Base-by-base conservation (phyloP, 2,113 vertebrate genomes). In the Argyrosomus japonicus region DNA sequence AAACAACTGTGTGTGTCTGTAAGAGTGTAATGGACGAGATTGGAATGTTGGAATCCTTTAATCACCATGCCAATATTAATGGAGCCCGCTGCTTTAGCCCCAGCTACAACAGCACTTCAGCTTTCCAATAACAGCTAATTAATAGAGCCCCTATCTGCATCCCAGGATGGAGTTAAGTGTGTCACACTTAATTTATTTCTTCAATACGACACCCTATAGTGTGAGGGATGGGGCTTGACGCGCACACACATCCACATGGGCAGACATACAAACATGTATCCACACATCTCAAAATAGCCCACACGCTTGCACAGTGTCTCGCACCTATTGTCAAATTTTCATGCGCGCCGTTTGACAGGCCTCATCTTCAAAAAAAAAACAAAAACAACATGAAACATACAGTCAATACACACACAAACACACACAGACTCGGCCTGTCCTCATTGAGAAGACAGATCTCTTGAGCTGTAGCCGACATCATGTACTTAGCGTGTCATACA, bases 401-500 rank as follows among this genome's bases (percentile, higher is more conserved):
- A 68, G 68, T 25, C 56, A n/a, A 82, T 12, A 48, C 36, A 21
- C 67, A 69, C 60, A 75, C 32, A 36, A 5, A 36, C 25, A 67
- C 32, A 19, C 17, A 45, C 15, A 21, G 25, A 69, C 67, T 48
- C 45, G 5, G 57, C 57, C 29, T 15, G 21, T 73, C 50, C 75
- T 75, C 72, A 47, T 61, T 32, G 76, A 77, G 62, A 19, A 79
- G 91, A 91, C 90, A 69, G 88, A 81, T 89, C 65, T 83, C 68
- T 75, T 86, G 87, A 88, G 86, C 90, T 72, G 85, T 70, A 84
- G 50, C 80, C 4, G 81, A 91, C 88, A 93, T 91, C 86, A 82
- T 91, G 87, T 88, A 90, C 84, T 93, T 91, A 91, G 79, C 68
- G 71, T 89, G 90, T 91, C 91, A 90, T 83, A 91, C 89, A 88